Evolutionary conservation across 64 coral and sea anemone genomes (phyloP), one percentile per base, ranked within the genome.

Genomic region (Platygyra sinensis): DNA sequence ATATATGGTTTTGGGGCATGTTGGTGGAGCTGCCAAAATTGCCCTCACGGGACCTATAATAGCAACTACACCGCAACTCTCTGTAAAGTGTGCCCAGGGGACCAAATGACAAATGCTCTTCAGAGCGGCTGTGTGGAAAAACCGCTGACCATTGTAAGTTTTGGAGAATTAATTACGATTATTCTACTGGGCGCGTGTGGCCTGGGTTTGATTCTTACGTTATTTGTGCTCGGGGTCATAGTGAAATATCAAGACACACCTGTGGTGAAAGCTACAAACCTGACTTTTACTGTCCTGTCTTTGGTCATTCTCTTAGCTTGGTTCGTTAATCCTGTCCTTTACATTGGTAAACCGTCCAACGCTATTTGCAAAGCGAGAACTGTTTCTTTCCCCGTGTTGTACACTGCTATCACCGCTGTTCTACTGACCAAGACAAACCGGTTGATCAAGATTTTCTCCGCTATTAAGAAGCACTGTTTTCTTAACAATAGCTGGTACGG

Each of bases 381-480:
- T 17, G 86, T 97, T 24, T 76, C 82, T 29, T 77, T 87, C 9
- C 76, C 83, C 11, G 32, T 97, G 2, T 39, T 94, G 17, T 97
- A 97, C 73, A 94, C 95, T 42, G 87, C 95, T 22, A 92, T 97
- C n/a, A 93, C 88, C 46, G 88, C 91, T 17, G 67, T 93, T 72
- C 78, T 97, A 64, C 72, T 97, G 9, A 97, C 95, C 51, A 97
- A 97, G 76, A 97, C 95, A 2, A 97, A 97, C 72, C 74, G 95
- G 25, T 77, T 97, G 50, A 88, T 97, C 20, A 92, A 89, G 5
- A 97, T 97, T 32, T 97, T 97, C 61, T 94, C 95, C 2, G 89
- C 91, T 12, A 75, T 85, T 24, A 91, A 90, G 30, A 84, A 89
- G 30, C 80, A 94, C 52, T 87, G 88, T 42, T 97, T 97, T 36